Evolutionary conservation across 2,113 vertebrate genomes (phyloP), one percentile per base, ranked within the genome.

Genomic region (Callorhinus ursinus): DNA sequence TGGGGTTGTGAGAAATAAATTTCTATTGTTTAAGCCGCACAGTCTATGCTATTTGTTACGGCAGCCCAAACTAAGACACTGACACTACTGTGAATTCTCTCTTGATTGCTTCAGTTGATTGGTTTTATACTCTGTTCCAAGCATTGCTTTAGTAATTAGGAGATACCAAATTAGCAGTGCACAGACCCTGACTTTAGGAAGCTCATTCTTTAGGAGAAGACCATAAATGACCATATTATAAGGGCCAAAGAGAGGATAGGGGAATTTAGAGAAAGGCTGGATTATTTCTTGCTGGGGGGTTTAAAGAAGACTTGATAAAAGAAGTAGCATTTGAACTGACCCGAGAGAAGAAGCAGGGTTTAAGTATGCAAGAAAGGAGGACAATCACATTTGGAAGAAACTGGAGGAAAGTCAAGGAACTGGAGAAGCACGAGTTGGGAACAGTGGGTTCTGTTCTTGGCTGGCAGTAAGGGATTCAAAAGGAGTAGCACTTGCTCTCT

Each of bases 261-360:
- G n/a, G 63, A 86, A 85, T 92, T 81, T 77, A 90, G 84, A 89
- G 55, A 92, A 89, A 92, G 46, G 13, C 26, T 89, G 15, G 26
- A 22, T 81, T 85, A 89, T 69, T 76, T 84, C 57, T 89, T 85
- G 39, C 31, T 51, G 9, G 11, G 39, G 22, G 79, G 15, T 46
- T 91, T 82, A 93, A 88, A 72, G 69, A 77, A 63, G 24, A 92
- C n/a, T 87, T 95, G 55, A 90, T 76, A 80, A 79, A 93, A 8
- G 5, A 93, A 42, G 14, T 82, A 42, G 11, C 36, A 46, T 28
- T 81, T 49, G n/a, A 83, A 65, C 22, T 65, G 39, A 33, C 0
- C 39, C 79, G 81, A 93, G 46, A 90, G 22, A 88, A 86, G 71
- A 61, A 81, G 12, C 24, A 95, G 71, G 22, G 8, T 63, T 90